Conservation (phyloP, 2,113 vertebrate genomes). For the Bombycilla garrulus region DNA sequence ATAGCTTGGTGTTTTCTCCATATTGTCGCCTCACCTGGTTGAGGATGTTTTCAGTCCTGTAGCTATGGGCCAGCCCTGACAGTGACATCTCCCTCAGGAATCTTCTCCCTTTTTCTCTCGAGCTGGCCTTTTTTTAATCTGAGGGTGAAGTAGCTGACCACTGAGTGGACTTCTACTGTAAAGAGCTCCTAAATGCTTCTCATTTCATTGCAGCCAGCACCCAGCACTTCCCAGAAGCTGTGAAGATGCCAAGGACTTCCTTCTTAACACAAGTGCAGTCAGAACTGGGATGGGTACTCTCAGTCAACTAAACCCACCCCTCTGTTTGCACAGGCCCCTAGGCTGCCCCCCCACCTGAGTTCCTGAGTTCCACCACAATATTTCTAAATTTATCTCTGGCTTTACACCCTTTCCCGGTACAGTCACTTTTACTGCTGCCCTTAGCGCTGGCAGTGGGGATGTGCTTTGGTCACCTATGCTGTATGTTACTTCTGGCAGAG, state of each 20-base stretch:
- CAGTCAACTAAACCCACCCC: neutral
- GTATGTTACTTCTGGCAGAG: slow-evolving; percentile 27
- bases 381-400: slow-evolving; percentile 13
- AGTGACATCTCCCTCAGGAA: slow-evolving; percentile 63
- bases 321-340: neutral
- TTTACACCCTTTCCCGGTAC: slow-evolving; percentile 22
- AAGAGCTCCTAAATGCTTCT: slow-evolving; percentile 11
- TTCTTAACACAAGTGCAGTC: slow-evolving; percentile 6
- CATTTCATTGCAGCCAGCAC: neutral
- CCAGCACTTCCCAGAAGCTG: slow-evolving; percentile 1
- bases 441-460: neutral
- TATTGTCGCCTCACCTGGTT: neutral
- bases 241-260: slow-evolving; percentile 58
- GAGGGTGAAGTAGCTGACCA: neutral
- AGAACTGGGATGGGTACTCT: slow-evolving; percentile 23
- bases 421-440: slow-evolving; percentile 4
- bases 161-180: neutral
- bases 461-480: slow-evolving; percentile 12
- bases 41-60: slow-evolving; percentile 14
- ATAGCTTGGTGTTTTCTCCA: slow-evolving; percentile 3
- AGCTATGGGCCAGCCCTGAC: slow-evolving; percentile 22
- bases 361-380: neutral
- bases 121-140: slow-evolving; percentile 31
- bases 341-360: neutral
- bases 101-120: slow-evolving; percentile 31